These are phyloP conservation scores for Leptobrachium ailaonicum DNA, from an alignment of 2,113 vertebrate genomes.

Conservation along the genomic window DNA sequence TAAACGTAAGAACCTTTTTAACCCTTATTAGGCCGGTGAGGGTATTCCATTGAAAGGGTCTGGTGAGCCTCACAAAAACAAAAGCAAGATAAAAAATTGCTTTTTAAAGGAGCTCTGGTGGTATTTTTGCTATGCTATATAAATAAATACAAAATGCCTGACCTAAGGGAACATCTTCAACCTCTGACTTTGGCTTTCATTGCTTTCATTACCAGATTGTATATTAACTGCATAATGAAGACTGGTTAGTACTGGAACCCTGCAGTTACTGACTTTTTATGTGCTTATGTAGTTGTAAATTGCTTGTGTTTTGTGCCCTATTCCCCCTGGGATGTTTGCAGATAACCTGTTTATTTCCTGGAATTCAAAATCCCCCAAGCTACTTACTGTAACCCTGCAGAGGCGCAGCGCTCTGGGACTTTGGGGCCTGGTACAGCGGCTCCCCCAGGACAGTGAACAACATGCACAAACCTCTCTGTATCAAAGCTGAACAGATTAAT, in stretches of 20 bases:
- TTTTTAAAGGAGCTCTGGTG: too few species aligned
- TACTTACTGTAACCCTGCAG: constrained; percentile 31
- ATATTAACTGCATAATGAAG: background rate
- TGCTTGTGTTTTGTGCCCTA: constrained; percentile 35
- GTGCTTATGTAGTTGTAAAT: constrained; percentile 16
- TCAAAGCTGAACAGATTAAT: background rate
- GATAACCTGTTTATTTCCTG: constrained; percentile 45
- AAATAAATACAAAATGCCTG: too few species aligned
- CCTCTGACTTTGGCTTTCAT: too few species aligned
- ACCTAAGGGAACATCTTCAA: too few species aligned
- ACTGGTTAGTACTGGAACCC: background rate
- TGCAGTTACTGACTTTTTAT: background rate
- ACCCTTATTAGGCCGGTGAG: too few species aligned
- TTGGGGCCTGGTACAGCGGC: background rate
- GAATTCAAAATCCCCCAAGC: constrained; percentile 35
- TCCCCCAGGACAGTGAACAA: constrained; percentile 26
- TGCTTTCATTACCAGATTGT: background rate
- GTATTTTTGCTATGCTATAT: too few species aligned
- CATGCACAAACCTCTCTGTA: constrained; percentile 12
- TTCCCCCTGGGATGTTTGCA: constrained; percentile 18
- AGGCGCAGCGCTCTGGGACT: constrained; percentile 27
- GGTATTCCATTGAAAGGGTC: too few species aligned
- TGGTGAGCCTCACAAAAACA: too few species aligned
- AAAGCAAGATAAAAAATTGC: too few species aligned
- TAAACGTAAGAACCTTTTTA: too few species aligned